Conservation (phyloP, 1,140 invertebrate species). For the Campoletis sonorensis region DNA sequence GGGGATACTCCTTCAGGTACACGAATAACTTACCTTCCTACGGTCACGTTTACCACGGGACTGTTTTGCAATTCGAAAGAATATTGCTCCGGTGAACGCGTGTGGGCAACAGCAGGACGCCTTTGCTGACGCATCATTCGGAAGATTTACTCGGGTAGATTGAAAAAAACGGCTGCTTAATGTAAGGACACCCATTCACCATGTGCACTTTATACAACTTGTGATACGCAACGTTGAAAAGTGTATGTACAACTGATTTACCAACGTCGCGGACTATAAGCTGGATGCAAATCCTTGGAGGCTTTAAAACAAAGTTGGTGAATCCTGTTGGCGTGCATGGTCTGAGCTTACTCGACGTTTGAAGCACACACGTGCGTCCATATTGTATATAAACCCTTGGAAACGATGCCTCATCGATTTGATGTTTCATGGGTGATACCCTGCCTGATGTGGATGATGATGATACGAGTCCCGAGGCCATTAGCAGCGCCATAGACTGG, state of each 20-base stretch:
- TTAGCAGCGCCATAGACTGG: slow-evolving; percentile 44
- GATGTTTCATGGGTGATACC: slow-evolving; percentile 70
- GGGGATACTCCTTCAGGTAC: neutral
- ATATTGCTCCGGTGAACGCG: neutral
- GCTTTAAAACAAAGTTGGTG: slow-evolving; percentile 21
- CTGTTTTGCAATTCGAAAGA: slow-evolving; percentile 2
- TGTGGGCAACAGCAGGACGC: neutral
- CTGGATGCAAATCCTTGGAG: slow-evolving; percentile 41
- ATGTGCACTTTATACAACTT: neutral
- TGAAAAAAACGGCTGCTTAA: slow-evolving; percentile 30
- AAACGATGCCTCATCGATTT: slow-evolving; percentile 50
- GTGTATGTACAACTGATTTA: neutral
- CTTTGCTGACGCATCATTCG: slow-evolving; percentile 33
- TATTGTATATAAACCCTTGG: neutral
- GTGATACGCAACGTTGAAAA: neutral
- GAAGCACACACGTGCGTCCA: neutral
- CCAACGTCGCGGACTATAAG: neutral
- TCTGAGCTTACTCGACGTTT: neutral
- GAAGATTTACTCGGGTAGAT: slow-evolving; percentile 3
- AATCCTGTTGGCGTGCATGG: slow-evolving; percentile 1
- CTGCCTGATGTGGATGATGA: slow-evolving; percentile 58
- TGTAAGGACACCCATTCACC: slow-evolving; percentile 33
- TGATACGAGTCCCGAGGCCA: slow-evolving; percentile 13
- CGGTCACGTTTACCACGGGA: neutral
- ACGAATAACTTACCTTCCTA: neutral